Base-by-base conservation (phyloP, 2,888 invertebrate species). In the Dexiosoma caninum region DNA sequence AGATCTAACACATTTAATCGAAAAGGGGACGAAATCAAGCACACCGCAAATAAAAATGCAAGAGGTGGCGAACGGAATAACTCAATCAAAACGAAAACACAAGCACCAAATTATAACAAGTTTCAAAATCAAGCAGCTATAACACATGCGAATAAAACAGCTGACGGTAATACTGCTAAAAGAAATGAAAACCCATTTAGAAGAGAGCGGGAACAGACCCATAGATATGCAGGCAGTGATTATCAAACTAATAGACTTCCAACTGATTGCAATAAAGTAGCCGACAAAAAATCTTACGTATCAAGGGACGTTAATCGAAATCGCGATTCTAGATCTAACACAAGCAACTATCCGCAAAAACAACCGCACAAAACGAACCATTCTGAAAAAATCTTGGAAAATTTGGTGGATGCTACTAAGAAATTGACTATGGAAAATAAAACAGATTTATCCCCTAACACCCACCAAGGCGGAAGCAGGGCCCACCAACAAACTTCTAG, bases 341-440 rank as follows among this genome's bases (percentile, higher is more conserved):
- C 60, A 5, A 81, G 19, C 30, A 78, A 12, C 32, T 59, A 64
- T 55, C 64, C 78, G 0, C 71, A 66, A 21, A 59, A 60, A 12
- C 55, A 81, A 59, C 53, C 77, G 67, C 59, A 81, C 60, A 88
- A 90, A 83, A 6, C 9, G n/a, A 66, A 57, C 19, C 70, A 51
- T 67, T 64, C 49, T 42, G 75, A 82, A 82, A 46, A 67, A n/a
- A 84, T 75, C 30, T 83, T 86, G 23, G 84, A 84, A 23, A 86
- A 86, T 49, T 82, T 86, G 7, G 83, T 83, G 2, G 86, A 87
- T 40, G 83, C 81, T n/a, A 86, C 88, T 6, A 84, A 87, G 1
- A 88, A 88, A 81, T 67, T 89, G 23, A 87, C 87, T 84, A 83
- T 85, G 75, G 85, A 82, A 42, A 85, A 82, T 57, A 84, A 83